phyloP scores from a whole-genome alignment of 2,888 invertebrate genomes.

The Steromphala cineraria region DNA sequence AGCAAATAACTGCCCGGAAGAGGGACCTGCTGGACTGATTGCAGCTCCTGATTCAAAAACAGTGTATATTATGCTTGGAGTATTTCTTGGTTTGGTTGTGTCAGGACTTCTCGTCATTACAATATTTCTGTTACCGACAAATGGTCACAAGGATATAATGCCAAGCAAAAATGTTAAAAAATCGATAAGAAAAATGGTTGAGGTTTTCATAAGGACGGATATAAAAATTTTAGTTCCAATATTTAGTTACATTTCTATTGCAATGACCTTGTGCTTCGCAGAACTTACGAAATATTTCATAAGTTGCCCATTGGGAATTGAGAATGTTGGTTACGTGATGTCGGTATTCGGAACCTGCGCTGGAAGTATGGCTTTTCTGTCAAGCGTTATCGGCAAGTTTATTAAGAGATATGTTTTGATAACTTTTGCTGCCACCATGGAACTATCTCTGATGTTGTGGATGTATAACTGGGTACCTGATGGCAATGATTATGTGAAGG shows the following conservation, averaged over 20 bases:
- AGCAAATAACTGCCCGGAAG: too few species aligned
- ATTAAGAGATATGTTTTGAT: neutral
- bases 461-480: neutral
- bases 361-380: neutral
- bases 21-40: too few species aligned
- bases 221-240: neutral
- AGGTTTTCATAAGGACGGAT: neutral
- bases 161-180: neutral
- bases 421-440: neutral
- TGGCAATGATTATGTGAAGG: neutral
- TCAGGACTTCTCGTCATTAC: too few species aligned
- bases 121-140: too few species aligned
- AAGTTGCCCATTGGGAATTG: neutral
- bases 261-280: neutral
- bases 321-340: neutral
- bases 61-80: too few species aligned
- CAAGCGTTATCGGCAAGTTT: neutral
- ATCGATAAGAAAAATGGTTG: neutral
- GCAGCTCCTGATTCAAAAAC: too few species aligned
- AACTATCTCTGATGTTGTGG: neutral
- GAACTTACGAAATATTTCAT: neutral
- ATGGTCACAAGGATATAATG: constrained; percentile 9
- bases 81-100: too few species aligned
- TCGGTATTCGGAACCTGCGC: neutral
- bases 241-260: neutral